These are phyloP conservation scores for Eupleurogrammus muticus DNA, from an alignment of 2,797 vertebrate species.

Conservation along the genomic window DNA sequence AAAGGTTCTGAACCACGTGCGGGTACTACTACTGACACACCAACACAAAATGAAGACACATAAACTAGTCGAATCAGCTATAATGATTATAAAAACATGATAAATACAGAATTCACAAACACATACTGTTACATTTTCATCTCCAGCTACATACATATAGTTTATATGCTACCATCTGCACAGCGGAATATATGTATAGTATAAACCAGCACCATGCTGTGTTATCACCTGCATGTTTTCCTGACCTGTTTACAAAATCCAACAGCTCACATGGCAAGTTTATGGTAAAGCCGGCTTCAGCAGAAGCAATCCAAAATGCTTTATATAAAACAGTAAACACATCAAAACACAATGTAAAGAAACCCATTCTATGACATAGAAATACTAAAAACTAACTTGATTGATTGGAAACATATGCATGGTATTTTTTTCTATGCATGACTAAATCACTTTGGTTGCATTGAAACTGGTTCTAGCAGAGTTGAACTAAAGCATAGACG, in stretches of 20 bases:
- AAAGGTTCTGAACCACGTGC: conserved; percentile 1
- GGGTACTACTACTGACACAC: background rate
- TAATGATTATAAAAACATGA: too few species aligned
- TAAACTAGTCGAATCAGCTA: background rate
- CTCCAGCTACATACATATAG: background rate
- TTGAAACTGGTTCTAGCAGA: conserved; percentile 7
- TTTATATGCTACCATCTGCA: background rate
- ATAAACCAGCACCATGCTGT: background rate
- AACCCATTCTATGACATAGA: too few species aligned
- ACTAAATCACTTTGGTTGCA: conserved; percentile 6
- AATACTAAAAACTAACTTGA: too few species aligned
- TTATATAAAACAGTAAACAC: too few species aligned
- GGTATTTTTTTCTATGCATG: conserved; percentile 3
- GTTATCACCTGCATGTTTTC: conserved; percentile 9
- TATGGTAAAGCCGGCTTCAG: too few species aligned
- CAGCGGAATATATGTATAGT: background rate
- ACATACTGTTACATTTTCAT: background rate
- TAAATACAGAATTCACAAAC: background rate
- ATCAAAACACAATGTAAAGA: too few species aligned
- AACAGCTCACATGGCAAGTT: conserved; percentile 7
- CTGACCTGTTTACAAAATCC: conserved; percentile 27
- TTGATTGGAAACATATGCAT: conserved; percentile 23
- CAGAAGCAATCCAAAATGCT: too few species aligned
- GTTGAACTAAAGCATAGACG: conserved; percentile 16
- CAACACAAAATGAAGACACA: background rate